Evolutionary conservation across 1,140 invertebrate species (phyloP).

Genomic region (Euura saliciscinereae): DNA sequence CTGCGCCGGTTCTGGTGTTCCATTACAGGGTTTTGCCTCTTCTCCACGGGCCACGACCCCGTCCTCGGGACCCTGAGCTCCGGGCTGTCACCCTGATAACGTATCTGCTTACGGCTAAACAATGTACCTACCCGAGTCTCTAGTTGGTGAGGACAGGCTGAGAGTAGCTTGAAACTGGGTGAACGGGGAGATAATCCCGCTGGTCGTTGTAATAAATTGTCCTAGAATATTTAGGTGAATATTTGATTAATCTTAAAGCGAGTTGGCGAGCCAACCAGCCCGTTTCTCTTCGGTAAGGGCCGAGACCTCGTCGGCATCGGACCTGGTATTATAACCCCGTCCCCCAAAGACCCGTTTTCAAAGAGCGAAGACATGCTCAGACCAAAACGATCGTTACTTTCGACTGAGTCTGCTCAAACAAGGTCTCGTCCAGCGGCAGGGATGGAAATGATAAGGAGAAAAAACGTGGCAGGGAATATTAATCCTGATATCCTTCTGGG

Average conservation of each 20-base stretch:
- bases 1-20: slow-evolving; percentile 4
- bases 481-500: not conserved
- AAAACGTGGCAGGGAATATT: not conserved
- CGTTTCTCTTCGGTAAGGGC: too few relatives aligned
- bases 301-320: not conserved
- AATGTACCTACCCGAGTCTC: not conserved
- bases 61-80: too few relatives aligned
- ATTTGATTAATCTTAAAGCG: slow-evolving; percentile 1
- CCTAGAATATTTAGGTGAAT: not conserved
- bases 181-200: not conserved
- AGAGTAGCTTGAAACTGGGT: too few relatives aligned
- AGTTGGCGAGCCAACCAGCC: too few relatives aligned
- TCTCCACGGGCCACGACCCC: not conserved
- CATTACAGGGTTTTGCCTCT: slow-evolving; percentile 6
- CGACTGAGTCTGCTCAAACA: not conserved
- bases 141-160: too few relatives aligned
- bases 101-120: slow-evolving; percentile 17
- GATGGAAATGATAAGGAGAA: too few relatives aligned
- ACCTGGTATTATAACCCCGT: not conserved
- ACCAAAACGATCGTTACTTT: not conserved
- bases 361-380: not conserved
- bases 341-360: not conserved
- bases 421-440: not conserved
- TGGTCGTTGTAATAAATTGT: not conserved
- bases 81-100: slow-evolving; percentile 7